These are phyloP conservation scores for Cyaniris semiargus DNA, from an alignment of 2,888 invertebrate genomes.

Conservation along the genomic window DNA sequence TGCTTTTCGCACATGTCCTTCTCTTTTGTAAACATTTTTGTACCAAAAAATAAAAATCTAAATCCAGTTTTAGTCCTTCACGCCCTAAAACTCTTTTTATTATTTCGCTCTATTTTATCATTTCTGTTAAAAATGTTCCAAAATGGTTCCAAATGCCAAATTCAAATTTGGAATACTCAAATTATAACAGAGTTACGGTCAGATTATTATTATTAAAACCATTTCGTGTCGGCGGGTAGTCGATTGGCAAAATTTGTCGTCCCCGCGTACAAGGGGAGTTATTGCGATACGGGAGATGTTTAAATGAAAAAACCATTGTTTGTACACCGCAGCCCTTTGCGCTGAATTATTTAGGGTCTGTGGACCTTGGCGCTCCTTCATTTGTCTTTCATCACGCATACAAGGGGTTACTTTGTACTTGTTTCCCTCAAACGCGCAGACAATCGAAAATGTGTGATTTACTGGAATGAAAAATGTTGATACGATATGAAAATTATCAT, in stretches of 20 bases:
- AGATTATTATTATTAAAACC: slow-evolving; percentile 22
- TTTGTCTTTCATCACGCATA: slow-evolving; percentile 41
- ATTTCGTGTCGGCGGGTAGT: slow-evolving; percentile 50
- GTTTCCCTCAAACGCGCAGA: slow-evolving; percentile 20
- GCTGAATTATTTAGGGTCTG: slow-evolving; percentile 38
- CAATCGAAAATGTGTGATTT: neutral
- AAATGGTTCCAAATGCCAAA: neutral
- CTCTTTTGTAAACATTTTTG: too few relatives aligned
- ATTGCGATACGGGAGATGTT: slow-evolving; percentile 38
- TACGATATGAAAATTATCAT: neutral
- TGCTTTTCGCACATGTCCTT: too few relatives aligned
- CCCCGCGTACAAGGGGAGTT: slow-evolving; percentile 45
- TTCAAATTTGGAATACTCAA: neutral
- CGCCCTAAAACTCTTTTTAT: too few relatives aligned
- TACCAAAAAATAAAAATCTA: too few relatives aligned
- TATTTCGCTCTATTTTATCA: too few relatives aligned
- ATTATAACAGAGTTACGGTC: slow-evolving; percentile 11
- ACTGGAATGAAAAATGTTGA: neutral
- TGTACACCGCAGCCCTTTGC: slow-evolving; percentile 45
- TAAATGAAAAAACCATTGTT: slow-evolving; percentile 51
- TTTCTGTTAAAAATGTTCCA: neutral
- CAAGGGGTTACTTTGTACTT: slow-evolving; percentile 37
- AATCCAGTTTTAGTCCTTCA: too few relatives aligned
- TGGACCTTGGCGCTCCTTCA: slow-evolving; percentile 38
- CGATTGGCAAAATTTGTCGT: slow-evolving; percentile 65